Conservation (phyloP, 53 echinoderm and acorn worm species). For the Stichopus horrens region DNA sequence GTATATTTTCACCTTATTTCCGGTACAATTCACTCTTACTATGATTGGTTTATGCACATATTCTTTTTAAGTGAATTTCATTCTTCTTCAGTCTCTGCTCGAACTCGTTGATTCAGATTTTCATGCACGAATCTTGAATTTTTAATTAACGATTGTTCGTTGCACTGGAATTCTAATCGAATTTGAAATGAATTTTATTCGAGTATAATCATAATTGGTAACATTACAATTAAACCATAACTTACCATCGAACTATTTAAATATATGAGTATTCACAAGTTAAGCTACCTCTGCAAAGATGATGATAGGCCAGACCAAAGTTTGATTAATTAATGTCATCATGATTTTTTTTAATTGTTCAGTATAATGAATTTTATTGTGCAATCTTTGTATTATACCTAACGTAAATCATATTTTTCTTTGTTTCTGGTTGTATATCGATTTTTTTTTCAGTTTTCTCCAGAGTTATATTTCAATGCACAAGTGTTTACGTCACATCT, state of each 20-base stretch:
- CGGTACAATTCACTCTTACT: too few species aligned
- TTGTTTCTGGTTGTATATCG: not conserved
- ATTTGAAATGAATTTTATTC: too few species aligned
- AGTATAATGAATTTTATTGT: constrained; percentile 11
- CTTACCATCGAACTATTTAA: not conserved
- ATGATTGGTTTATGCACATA: too few species aligned
- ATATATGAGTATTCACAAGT: not conserved
- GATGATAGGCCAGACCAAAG: not conserved
- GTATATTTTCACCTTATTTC: too few species aligned
- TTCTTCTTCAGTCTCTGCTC: too few species aligned
- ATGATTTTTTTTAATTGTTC: not conserved
- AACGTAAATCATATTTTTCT: constrained; percentile 8
- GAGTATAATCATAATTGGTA: too few species aligned
- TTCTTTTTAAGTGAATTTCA: too few species aligned
- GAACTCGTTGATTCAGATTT: too few species aligned
- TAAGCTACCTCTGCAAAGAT: not conserved
- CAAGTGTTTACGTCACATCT: not conserved
- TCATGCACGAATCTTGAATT: too few species aligned
- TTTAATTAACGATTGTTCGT: too few species aligned
- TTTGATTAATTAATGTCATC: not conserved
- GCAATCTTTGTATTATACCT: not conserved
- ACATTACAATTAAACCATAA: too few species aligned
- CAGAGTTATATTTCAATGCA: constrained; percentile 37
- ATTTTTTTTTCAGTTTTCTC: not conserved
- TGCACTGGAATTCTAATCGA: too few species aligned